Conservation (phyloP, 2,113 vertebrate genomes). For the Anser brachyrhynchus region DNA sequence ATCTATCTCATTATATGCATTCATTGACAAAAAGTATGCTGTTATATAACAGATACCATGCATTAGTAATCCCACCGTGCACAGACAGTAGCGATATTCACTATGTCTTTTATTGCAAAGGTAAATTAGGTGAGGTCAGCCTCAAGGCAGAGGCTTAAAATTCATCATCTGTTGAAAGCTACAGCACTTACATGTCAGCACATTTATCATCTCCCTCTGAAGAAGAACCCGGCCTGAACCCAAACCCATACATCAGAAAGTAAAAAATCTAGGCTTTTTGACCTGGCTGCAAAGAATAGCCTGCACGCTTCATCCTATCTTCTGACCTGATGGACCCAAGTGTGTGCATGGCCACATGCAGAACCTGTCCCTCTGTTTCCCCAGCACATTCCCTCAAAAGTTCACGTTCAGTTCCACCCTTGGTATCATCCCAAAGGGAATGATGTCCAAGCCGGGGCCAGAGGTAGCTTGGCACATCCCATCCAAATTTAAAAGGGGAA, state of each 20-base stretch:
- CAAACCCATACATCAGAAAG: background rate
- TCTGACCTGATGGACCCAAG: background rate
- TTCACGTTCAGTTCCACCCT: background rate
- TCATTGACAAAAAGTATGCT: background rate
- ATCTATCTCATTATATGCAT: background rate
- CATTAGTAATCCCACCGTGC: background rate
- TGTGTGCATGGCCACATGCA: rapidly evolving
- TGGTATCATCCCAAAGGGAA: background rate
- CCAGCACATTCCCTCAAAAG: background rate
- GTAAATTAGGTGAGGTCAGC: background rate
- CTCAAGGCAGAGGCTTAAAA: background rate
- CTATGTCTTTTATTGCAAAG: background rate
- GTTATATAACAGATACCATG: background rate
- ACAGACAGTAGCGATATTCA: background rate
- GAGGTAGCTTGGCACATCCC: background rate
- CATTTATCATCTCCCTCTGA: background rate
- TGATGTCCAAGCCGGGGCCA: background rate
- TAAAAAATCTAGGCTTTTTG: background rate
- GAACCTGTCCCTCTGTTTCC: background rate
- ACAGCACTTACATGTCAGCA: background rate
- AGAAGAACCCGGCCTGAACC: background rate
- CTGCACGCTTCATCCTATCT: background rate
- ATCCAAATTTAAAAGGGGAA: background rate
- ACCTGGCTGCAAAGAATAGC: background rate
- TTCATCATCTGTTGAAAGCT: background rate